A percentile compares a stretch with the other conserved stretches of the same genome.
Conservation (phyloP, 2,113 vertebrate species). For the Pterocles gutturalis region DNA sequence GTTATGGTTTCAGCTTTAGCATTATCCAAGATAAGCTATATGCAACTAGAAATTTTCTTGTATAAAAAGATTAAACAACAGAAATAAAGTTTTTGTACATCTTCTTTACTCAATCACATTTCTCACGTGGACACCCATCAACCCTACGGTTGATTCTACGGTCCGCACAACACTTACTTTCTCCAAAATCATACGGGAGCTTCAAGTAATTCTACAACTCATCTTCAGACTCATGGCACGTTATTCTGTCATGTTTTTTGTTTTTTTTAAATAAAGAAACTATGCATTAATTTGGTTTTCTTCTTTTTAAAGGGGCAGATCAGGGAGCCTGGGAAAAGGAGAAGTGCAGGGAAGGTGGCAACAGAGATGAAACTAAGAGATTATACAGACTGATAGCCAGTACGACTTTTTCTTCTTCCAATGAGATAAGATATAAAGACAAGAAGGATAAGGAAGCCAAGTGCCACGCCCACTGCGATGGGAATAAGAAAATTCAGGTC, state of each 20-base stretch:
- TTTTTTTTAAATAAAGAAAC: background rate
- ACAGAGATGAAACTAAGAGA: background rate
- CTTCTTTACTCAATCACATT: background rate
- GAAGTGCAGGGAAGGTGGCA: background rate
- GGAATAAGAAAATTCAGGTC: constrained; percentile 98
- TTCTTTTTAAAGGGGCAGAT: background rate
- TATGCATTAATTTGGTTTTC: background rate
- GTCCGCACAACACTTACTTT: constrained; percentile 2
- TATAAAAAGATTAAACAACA: background rate
- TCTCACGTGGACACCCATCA: background rate
- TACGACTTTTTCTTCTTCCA: constrained; percentile 94
- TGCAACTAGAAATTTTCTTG: background rate
- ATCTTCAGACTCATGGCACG: background rate
- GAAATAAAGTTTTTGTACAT: background rate
- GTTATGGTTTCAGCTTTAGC: background rate
- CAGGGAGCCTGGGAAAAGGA: background rate
- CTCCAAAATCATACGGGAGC: constrained; percentile 30
- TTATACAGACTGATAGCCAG: constrained; percentile 94
- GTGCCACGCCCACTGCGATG: constrained; percentile 90
- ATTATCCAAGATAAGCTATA: background rate
- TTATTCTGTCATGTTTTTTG: background rate
- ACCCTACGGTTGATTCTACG: background rate
- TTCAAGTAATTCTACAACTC: background rate
- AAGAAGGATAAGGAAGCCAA: constrained; percentile 95
- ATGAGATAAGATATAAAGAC: constrained; percentile 95